phyloP scores from a whole-genome alignment of 2,113 vertebrate genomes.

The Ictidomys tridecemlineatus region DNA sequence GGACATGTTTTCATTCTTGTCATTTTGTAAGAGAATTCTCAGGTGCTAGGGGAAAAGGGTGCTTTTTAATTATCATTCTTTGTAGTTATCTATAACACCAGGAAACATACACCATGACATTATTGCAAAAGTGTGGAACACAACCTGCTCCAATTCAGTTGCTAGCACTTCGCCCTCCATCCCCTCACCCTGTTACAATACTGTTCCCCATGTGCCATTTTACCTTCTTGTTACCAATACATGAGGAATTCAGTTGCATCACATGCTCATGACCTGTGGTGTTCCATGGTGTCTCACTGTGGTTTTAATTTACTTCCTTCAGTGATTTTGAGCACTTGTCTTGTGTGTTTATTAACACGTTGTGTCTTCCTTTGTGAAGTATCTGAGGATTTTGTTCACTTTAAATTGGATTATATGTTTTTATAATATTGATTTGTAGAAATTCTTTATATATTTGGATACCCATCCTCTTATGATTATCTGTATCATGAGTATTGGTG shows the following conservation, averaged over 20 bases:
- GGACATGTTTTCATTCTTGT: background rate
- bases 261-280: background rate
- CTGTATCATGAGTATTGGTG: background rate
- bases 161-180: no score
- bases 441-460: background rate
- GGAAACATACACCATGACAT: no score
- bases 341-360: background rate
- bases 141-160: no score
- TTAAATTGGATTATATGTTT: slow-evolving; percentile 5
- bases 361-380: background rate
- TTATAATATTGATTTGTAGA: background rate
- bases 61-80: no score
- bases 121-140: no score
- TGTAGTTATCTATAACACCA: no score
- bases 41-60: no score
- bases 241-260: background rate
- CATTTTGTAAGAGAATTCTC: background rate
- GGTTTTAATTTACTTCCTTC: slow-evolving; percentile 14
- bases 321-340: background rate
- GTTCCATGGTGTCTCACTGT: background rate
- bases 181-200: background rate
- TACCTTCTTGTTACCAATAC: background rate
- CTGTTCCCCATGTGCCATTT: background rate
- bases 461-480: background rate
- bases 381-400: background rate